Conservation (phyloP, 2,888 invertebrate genomes). For the Eupithecia abbreviata region DNA sequence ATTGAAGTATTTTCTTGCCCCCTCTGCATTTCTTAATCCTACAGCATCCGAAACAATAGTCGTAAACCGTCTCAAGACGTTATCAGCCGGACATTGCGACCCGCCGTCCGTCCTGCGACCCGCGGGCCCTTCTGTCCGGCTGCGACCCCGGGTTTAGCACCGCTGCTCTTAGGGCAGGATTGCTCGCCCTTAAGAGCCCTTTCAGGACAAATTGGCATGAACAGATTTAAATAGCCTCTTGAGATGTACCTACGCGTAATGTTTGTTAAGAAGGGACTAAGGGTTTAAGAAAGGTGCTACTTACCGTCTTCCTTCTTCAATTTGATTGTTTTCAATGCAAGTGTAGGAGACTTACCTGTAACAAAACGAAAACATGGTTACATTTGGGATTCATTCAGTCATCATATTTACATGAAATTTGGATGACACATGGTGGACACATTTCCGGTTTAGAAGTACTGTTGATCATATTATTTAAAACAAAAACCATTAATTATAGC, state of each 20-base stretch:
- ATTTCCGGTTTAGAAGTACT: not conserved
- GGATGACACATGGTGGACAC: not conserved
- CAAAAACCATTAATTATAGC: not conserved
- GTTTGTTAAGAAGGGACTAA: not conserved
- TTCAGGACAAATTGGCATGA: conserved; percentile 22
- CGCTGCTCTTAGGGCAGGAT: conserved; percentile 27
- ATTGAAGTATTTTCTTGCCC: not conserved
- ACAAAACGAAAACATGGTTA: not conserved
- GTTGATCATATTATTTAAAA: not conserved
- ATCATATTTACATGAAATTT: not conserved
- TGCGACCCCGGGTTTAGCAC: conserved; percentile 24
- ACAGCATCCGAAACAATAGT: conserved; percentile 30
- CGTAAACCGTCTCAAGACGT: conserved; percentile 40
- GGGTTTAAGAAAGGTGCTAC: not conserved
- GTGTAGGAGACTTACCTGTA: conserved; percentile 1
- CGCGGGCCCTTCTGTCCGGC: conserved; percentile 20
- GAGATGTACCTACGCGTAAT: not conserved
- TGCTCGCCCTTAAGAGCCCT: not conserved
- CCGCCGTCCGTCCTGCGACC: not conserved
- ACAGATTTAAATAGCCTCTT: conserved; percentile 26
- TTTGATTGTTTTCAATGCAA: not conserved
- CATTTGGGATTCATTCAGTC: not conserved
- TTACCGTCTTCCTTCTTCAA: not conserved
- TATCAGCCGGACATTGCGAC: conserved; percentile 39
- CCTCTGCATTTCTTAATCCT: conserved; percentile 20